Evolutionary conservation across 2,797 vertebrate species (phyloP).

Genomic region (Manis pentadactyla): DNA sequence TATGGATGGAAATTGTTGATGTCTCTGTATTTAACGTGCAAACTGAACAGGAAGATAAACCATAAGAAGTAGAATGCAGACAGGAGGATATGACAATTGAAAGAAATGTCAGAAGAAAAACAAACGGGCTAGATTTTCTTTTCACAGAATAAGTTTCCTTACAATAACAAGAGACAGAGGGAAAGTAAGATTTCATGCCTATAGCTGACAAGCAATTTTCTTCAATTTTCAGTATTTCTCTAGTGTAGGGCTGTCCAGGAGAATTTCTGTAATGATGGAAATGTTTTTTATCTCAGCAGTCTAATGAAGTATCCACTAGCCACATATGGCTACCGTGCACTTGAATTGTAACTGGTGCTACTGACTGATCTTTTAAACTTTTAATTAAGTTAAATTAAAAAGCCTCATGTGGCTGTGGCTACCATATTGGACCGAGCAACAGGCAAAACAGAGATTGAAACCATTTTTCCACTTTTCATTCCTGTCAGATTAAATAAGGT

Average conservation of each 20-base stretch:
- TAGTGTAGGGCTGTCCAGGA: neutral
- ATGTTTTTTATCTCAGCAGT: neutral
- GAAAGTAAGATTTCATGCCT: neutral
- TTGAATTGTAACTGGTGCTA: neutral
- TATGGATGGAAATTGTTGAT: neutral
- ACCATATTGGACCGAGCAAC: neutral
- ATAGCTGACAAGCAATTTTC: constrained; percentile 48
- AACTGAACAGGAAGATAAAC: neutral
- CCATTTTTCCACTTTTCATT: neutral
- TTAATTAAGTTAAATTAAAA: constrained; percentile 32
- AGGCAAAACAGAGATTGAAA: neutral
- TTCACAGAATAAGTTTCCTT: neutral
- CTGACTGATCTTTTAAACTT: neutral
- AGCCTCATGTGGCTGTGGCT: neutral
- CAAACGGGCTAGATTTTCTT: neutral
- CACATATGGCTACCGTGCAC: neutral
- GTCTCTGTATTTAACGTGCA: neutral
- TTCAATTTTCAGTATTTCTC: constrained; percentile 24
- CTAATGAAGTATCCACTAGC: neutral
- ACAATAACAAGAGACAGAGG: neutral
- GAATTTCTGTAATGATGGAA: neutral
- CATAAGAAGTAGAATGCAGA: neutral
- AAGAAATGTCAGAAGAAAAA: constrained; percentile 34
- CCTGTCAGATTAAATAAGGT: neutral
- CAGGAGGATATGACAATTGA: constrained; percentile 11